Evolutionary conservation across 2,888 invertebrate species (phyloP).

Genomic region (Elysia crispata): DNA sequence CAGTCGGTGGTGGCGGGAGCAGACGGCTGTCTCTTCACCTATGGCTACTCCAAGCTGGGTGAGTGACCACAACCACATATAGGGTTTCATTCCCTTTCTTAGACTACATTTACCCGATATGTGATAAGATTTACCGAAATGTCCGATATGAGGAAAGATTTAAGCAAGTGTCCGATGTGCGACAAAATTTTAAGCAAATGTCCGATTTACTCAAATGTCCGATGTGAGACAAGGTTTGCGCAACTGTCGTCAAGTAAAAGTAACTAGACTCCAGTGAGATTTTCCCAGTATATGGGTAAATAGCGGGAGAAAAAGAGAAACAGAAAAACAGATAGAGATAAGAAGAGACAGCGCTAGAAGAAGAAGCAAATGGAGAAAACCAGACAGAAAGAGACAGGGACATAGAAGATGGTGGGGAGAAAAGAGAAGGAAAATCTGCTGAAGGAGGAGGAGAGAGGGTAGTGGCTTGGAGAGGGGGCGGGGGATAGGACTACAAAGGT

Average conservation of each 20-base stretch:
- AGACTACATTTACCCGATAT: background rate
- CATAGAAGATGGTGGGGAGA: no score
- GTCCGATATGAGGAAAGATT: background rate
- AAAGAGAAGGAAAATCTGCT: no score
- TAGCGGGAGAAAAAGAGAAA: background rate
- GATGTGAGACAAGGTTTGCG: no score
- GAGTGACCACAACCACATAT: constrained; percentile 9
- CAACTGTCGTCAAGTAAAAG: no score
- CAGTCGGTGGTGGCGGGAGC: constrained; percentile 96
- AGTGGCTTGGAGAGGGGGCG: no score
- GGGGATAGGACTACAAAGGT: no score
- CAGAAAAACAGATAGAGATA: background rate
- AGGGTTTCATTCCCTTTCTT: background rate
- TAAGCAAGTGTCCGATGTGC: no score
- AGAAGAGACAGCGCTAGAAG: no score
- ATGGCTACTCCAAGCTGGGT: constrained; percentile 78
- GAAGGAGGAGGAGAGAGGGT: background rate
- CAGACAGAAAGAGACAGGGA: no score
- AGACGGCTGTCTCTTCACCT: constrained; percentile 84
- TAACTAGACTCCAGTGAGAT: no score
- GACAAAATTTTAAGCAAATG: no score
- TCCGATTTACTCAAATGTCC: background rate
- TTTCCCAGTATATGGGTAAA: no score
- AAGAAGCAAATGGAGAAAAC: background rate
- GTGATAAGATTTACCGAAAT: background rate